These are phyloP conservation scores for Cryptus viduatorius DNA, from an alignment of 2,888 invertebrate species.

Conservation along the genomic window DNA sequence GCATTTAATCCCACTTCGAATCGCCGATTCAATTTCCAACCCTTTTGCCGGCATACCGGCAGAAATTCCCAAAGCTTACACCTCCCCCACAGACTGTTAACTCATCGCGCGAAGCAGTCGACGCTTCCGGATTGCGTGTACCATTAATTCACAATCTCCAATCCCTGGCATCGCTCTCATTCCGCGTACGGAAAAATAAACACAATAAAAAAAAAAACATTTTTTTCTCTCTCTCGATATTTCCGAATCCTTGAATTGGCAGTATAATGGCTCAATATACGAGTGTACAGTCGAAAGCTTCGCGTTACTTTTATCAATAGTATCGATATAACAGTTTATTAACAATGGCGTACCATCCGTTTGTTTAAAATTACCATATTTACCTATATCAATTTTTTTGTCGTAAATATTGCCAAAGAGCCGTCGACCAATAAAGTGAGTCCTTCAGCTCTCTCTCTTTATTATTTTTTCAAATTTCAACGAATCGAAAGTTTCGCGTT, in stretches of 20 bases:
- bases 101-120: constrained; percentile 11
- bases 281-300: background rate
- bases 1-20: constrained; percentile 42
- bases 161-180: background rate
- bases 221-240: background rate
- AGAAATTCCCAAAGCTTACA: constrained; percentile 7
- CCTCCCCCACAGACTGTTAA: background rate
- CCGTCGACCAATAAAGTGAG: no score
- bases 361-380: no score
- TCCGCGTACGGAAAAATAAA: no score
- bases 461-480: constrained; percentile 42
- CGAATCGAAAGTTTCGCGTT: constrained; percentile 45
- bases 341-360: no score
- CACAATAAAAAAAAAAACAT: background rate
- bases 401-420: no score
- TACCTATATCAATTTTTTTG: no score
- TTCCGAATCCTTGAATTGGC: background rate
- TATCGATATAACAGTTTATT: no score
- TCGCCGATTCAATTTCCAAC: constrained; percentile 53
- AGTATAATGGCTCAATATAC: background rate
- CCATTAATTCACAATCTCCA: background rate
- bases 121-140: background rate
- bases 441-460: background rate
- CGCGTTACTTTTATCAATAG: no score
- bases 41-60: constrained; percentile 6